Evolutionary conservation across 2,888 invertebrate genomes (phyloP), one percentile per base, ranked within the genome.

Genomic region (Schizotus pectinicornis): DNA sequence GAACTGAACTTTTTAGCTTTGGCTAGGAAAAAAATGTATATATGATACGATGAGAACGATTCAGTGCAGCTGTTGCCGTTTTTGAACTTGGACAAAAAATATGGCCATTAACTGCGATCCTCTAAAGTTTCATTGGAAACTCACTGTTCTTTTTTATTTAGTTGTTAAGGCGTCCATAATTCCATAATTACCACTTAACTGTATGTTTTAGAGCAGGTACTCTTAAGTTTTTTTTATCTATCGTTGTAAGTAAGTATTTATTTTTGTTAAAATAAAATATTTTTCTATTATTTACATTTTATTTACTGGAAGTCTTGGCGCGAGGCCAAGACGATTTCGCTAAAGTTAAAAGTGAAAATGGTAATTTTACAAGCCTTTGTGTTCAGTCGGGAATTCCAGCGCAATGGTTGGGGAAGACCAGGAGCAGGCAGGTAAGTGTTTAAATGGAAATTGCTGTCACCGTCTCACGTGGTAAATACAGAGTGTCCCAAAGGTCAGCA

Each of bases 21-120:
- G 41, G 50, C 61, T 52, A 54, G 57, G 54, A 59, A 75, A 74
- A 74, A 73, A 74, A 57, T 69, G 68, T 65, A 73, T 71, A 72
- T 73, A 68, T 73, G 76, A 77, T 75, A 77, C 70, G 72, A 73
- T 77, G 77, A 74, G 77, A 77, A 77, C 72, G 69, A 66, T 67
- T 71, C 63, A 59, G 58, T 64, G 71, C 77, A 76, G 76, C 75
- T 76, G 77, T 69, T 69, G 53, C 51, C 54, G 59, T 63, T 69
- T 67, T 68, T 65, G 56, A 51, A 43, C 52, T 55, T 50, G 34
- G 42, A 52, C 47, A 54, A 58, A 58, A 52, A 30, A 35, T 43
- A 39, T 45, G 52, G 41, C 41, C 49, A 49, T 55, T 54, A 54
- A 52, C 47, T 36, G 34, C 45, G 47, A 22, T n/a, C 49, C 36